phyloP scores from a whole-genome alignment of 2,888 invertebrate species.

The Eilema caniola region DNA sequence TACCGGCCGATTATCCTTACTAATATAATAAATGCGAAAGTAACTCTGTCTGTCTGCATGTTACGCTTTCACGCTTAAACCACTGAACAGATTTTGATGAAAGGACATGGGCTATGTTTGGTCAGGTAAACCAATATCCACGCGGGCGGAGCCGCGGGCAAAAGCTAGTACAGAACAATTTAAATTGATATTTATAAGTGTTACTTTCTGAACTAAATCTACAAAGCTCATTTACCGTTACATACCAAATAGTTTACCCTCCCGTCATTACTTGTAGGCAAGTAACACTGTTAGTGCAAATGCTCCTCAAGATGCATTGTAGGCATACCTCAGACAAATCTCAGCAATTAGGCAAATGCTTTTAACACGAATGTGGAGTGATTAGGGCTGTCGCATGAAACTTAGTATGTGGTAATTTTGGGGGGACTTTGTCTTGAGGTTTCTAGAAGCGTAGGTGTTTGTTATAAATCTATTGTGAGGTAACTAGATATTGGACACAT shows the following conservation, averaged over 20 bases:
- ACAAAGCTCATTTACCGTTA: no score
- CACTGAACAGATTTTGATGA: no score
- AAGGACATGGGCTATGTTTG: no score
- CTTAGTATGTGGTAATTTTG: slow-evolving; percentile 11
- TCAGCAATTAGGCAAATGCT: slow-evolving; percentile 70
- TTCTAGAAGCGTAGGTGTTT: background rate
- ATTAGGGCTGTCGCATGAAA: slow-evolving; percentile 44
- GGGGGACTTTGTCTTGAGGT: slow-evolving; percentile 13
- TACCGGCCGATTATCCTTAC: no score
- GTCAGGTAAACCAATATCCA: no score
- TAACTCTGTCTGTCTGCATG: no score
- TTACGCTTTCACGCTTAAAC: no score
- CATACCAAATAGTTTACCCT: slow-evolving; percentile 15
- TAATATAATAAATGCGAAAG: no score
- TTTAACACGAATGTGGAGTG: slow-evolving; percentile 56
- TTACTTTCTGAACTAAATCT: background rate
- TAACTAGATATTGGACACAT: background rate
- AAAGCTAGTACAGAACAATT: background rate
- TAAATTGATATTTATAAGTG: background rate
- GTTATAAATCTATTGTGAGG: background rate
- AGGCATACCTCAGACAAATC: slow-evolving; percentile 67
- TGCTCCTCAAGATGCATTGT: slow-evolving; percentile 48
- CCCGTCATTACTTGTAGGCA: slow-evolving; percentile 41
- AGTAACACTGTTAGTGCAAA: slow-evolving; percentile 42
- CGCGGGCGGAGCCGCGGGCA: no score